Base-by-base conservation (phyloP, 2,888 invertebrate species). In the Cistogaster globosa region DNA sequence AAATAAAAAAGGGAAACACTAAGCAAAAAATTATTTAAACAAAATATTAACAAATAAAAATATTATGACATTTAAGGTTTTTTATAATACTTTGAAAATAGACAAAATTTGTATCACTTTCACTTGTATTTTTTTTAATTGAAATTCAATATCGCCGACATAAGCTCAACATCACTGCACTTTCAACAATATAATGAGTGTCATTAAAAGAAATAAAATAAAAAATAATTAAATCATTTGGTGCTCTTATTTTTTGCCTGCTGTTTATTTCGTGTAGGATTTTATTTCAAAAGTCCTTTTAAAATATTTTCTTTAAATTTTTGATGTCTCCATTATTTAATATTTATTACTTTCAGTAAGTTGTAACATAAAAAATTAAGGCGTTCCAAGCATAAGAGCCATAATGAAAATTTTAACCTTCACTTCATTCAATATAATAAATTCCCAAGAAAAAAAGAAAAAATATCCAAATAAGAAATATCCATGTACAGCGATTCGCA, bases 141-240 rank as follows among this genome's bases (percentile, higher is more conserved):
- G 65, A 79, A 65, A 72, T 72, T 72, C 51, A 58, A 63, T 65
- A 71, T 38, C 63, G 20, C 18, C 20, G 14, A 16, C 11, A 36
- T 4, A 63, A 71, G 12, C 42, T 1, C 42, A 42, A 42, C 12
- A 12, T 0, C 11, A 42, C 12, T 42, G 1, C 7, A 42, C 12
- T 2, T 12, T 12, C 32, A 11, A 16, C 22, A 76, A 38, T 32
- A 67, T 16, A 16, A 48, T 48, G 42, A 42, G 42, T 42, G 42
- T 42, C 42, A 11, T 42, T 12, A 48, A 48, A 48, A n/a, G 14
- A 12, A 16, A n/a, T n/a, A 48, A 48, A n/a, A 48, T 48, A 48
- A 48, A n/a, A 48, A 48, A 16, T 48, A 48, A 14, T 16, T 16
- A n/a, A 48, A 16, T 16, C 7, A 16, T n/a, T 2, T 14, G 16